A percentile compares a stretch with the other conserved stretches of the same genome.
These are phyloP conservation scores for Lordiphosa fenestrarum DNA, from an alignment of 2,888 invertebrate species.

Conservation along the genomic window DNA sequence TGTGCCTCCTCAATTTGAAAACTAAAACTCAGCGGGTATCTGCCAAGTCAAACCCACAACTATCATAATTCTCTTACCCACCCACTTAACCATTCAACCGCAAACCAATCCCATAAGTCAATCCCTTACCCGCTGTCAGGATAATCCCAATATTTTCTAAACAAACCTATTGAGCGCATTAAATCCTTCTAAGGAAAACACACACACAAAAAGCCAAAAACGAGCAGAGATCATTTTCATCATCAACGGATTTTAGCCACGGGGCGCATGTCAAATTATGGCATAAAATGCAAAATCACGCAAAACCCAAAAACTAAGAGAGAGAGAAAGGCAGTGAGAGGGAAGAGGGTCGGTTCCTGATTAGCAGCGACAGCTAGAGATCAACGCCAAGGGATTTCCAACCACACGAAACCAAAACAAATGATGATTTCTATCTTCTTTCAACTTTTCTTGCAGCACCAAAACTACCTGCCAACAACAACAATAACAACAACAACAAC, in stretches of 20 bases:
- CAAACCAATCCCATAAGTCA: constrained; percentile 34
- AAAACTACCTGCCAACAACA: constrained; percentile 83
- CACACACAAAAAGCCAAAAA: constrained; percentile 12
- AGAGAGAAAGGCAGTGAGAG: constrained; percentile 15
- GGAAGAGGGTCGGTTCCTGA: constrained; percentile 44
- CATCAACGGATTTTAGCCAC: constrained; percentile 75
- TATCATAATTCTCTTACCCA: constrained; percentile 29
- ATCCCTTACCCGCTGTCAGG: constrained; percentile 54
- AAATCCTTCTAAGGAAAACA: constrained; percentile 68
- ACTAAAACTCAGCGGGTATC: constrained; percentile 7
- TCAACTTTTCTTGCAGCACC: constrained; percentile 82
- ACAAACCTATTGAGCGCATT: constrained; percentile 75
- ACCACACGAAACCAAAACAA: constrained; percentile 41
- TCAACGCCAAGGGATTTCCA: constrained; percentile 70
- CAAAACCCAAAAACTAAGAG: constrained; percentile 57
- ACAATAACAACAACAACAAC: constrained; percentile 52
- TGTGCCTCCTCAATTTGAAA: no score
- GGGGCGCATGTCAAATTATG: constrained; percentile 78
- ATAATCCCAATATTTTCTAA: constrained; percentile 77
- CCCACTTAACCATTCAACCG: constrained; percentile 50
- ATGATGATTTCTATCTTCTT: constrained; percentile 23
- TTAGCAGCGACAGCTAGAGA: constrained; percentile 77
- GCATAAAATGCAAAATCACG: constrained; percentile 73
- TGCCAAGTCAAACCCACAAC: constrained; percentile 27
- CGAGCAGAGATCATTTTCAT: constrained; percentile 69